Evolutionary conservation across 2,888 invertebrate genomes (phyloP).

Genomic region (Nomada ruficornis): DNA sequence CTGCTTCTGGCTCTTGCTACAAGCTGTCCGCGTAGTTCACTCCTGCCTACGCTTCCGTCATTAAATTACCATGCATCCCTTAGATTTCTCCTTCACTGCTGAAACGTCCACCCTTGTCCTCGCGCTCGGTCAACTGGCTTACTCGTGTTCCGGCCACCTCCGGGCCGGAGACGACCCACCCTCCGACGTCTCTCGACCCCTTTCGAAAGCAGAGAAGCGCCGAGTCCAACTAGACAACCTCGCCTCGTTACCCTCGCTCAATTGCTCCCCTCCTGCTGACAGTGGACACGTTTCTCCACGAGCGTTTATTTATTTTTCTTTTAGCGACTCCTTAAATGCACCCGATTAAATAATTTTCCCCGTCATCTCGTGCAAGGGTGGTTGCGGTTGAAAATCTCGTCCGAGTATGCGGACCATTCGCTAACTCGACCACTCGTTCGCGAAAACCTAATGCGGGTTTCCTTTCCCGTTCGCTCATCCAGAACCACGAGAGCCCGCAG

Average conservation of each 20-base stretch:
- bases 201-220: constrained; percentile 43
- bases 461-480: constrained; percentile 33
- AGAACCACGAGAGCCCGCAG: constrained; percentile 23
- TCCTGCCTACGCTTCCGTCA: constrained; percentile 79
- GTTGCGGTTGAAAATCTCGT: no score
- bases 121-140: constrained; percentile 17
- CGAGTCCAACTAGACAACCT: constrained; percentile 43
- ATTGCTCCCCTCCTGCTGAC: constrained; percentile 4
- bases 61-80: constrained; percentile 72
- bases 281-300: constrained; percentile 15
- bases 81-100: background rate
- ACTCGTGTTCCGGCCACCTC: background rate
- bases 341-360: background rate
- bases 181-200: constrained; percentile 34
- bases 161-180: background rate
- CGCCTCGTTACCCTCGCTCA: constrained; percentile 50
- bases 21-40: constrained; percentile 72
- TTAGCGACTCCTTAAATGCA: background rate
- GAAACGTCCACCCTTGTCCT: constrained; percentile 21
- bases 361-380: background rate
- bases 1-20: background rate
- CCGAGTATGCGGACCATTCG: no score
- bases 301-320: constrained; percentile 15
- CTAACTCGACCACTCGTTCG: no score
- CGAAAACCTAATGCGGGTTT: constrained; percentile 45